Conservation (phyloP, 2,888 invertebrate species). For the Idaea biselata region DNA sequence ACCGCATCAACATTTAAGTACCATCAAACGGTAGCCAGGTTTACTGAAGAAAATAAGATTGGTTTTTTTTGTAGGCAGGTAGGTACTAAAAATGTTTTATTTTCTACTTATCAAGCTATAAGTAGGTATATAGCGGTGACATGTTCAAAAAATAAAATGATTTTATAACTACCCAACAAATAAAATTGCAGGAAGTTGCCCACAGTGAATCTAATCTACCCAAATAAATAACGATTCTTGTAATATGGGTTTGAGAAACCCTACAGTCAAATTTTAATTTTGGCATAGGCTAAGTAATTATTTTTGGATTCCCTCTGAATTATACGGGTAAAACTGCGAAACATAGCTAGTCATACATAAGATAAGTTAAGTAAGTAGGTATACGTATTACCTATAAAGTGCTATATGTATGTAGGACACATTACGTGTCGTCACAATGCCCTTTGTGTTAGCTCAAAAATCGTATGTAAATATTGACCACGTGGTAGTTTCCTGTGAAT, state of each 20-base stretch:
- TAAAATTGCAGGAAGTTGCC: too few relatives aligned
- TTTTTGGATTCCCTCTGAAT: neutral
- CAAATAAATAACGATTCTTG: too few relatives aligned
- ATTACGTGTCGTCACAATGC: constrained; percentile 38
- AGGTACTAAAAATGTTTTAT: too few relatives aligned
- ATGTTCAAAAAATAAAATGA: neutral
- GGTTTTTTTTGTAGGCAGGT: too few relatives aligned
- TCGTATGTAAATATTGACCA: constrained; percentile 34
- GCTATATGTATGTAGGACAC: too few relatives aligned
- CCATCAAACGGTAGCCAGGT: too few relatives aligned
- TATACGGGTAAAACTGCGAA: neutral
- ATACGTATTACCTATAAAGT: neutral
- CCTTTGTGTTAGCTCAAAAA: constrained; percentile 32
- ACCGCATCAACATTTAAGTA: too few relatives aligned
- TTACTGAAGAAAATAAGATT: too few relatives aligned
- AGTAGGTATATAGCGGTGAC: neutral
- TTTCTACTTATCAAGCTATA: neutral
- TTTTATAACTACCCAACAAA: neutral
- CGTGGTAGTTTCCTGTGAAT: constrained; percentile 37
- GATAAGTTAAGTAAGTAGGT: neutral
- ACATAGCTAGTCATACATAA: neutral
- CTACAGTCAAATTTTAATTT: too few relatives aligned
- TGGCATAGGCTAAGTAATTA: too few relatives aligned
- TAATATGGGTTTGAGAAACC: too few relatives aligned
- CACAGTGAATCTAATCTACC: too few relatives aligned